Base-by-base conservation (phyloP, 2,113 vertebrate species). In the Pteronura brasiliensis region DNA sequence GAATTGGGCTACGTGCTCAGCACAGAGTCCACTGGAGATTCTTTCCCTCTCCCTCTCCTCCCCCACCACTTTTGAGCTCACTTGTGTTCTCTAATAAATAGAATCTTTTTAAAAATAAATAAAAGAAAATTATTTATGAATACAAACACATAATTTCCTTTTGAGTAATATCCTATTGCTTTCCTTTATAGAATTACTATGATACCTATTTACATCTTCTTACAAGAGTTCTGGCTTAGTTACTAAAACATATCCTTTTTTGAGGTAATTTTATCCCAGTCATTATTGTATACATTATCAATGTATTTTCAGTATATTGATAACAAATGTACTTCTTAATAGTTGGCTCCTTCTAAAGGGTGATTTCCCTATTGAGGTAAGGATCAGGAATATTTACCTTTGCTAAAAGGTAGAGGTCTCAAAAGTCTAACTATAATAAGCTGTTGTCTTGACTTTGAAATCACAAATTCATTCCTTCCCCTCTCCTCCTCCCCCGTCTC, bases 181-280 rank as follows among this genome's bases (percentile, higher is more conserved):
- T 93, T 83, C 61, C 84, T 71, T 89, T 69, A 31, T 55, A 92
- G 95, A 92, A 80, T 52, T 74, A 86, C 21, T 52, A 2, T 52
- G 31, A 61, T 52, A 90, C 34, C n/a, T 57, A 49, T 52, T 87
- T 85, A 82, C n/a, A 42, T 49, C 42, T 76, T 85, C 15, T 27
- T 89, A 65, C 4, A 71, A 74, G 93, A 72, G 72, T 79, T 86
- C 63, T 83, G 44, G 47, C 34, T 92, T 88, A 93, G 36, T 87
- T 91, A 63, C 61, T 88, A 77, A 94, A 90, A 95, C 59, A 44
- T 11, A 88, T 77, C 44, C 15, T 84, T 96, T 71, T 87, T 55
- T 77, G 55, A 71, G 29, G 36, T 31, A 71, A 42, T 94, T 72
- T 93, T 91, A 80, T 92, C 39, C 15, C 21, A 74, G 15, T 59